Percentiles rank a stretch among this genome's conserved stretches.
Conservation (phyloP, 2,797 vertebrate species). For the Sus cebifrons region DNA sequence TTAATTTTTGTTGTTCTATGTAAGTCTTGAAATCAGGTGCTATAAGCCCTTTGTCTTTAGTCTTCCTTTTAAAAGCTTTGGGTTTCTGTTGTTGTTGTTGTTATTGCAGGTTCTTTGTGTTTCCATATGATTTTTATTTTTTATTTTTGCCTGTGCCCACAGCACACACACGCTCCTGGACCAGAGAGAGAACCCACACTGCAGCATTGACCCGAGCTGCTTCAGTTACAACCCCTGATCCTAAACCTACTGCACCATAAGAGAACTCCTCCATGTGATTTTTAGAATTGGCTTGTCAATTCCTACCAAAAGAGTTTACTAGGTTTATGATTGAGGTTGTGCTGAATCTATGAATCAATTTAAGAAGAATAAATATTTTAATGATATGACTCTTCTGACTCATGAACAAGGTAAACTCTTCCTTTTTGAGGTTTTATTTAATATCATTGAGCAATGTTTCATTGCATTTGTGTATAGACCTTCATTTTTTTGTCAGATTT, state of each 20-base stretch:
- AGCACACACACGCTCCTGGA: no score
- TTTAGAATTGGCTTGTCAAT: background rate
- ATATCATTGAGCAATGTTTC: slow-evolving; percentile 11
- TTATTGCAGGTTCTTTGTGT: background rate
- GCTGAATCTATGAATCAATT: background rate
- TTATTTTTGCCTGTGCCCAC: no score
- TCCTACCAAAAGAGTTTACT: background rate
- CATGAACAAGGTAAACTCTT: background rate
- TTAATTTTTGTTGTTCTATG: background rate
- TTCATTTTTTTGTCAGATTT: slow-evolving; percentile 34
- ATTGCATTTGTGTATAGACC: background rate
- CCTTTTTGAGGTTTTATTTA: slow-evolving; percentile 18
- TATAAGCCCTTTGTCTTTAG: background rate
- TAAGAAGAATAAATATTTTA: slow-evolving; percentile 31
- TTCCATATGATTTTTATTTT: slow-evolving; percentile 3
- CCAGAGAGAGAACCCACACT: no score
- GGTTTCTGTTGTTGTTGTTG: background rate
- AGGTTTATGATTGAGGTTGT: background rate
- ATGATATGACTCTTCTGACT: background rate
- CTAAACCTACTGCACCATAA: no score
- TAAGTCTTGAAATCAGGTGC: slow-evolving; percentile 11
- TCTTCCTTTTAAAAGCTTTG: background rate
- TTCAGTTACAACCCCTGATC: no score
- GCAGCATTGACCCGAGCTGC: no score
- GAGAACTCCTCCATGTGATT: background rate